Evolutionary conservation across 2,888 invertebrate genomes (phyloP), one percentile per base, ranked within the genome.

Genomic region (Polymixis flavicincta): DNA sequence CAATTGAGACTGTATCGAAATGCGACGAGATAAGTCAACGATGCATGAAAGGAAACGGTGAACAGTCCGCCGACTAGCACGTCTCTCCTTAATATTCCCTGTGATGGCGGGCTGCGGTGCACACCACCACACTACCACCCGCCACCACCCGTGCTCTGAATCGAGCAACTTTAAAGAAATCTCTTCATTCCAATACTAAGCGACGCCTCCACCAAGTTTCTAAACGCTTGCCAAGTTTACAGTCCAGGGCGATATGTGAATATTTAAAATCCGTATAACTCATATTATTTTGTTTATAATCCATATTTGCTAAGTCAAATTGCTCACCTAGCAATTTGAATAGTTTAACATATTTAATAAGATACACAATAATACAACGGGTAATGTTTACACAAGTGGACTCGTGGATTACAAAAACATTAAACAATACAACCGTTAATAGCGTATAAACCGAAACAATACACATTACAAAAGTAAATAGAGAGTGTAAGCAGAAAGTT

Each of bases 141-240:
- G 73, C 83, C 75, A 72, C 78, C 82, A 85, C 74, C 81, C 84
- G 81, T 83, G 86, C 82, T 64, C 74, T 69, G 83, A 89, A 86
- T 89, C 83, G 82, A 85, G 78, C 82, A 89, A 88, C 86, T 87
- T 87, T 82, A 83, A 89, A 89, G 85, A 88, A 89, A 88, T 87
- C 85, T 84, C 84, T 85, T 85, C 82, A 85, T 81, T 78, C 84
- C 83, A 88, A 90, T 88, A 85, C 85, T 79, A 80, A 88, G 85
- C 87, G 81, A 48, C 32, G 76, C 59, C 67, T 76, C 70, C 71
- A 65, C 63, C 48, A 85, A 86, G 74, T 83, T 87, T 80, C 77
- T 80, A 84, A 87, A 87, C 81, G 80, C 60, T 80, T 66, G 59
- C 75, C 75, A 86, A 82, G 67, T 88, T 82, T 54, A 83, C 70